These are phyloP conservation scores for Hylyphantes graminicola DNA, from an alignment of 1,140 invertebrate genomes.

Conservation along the genomic window DNA sequence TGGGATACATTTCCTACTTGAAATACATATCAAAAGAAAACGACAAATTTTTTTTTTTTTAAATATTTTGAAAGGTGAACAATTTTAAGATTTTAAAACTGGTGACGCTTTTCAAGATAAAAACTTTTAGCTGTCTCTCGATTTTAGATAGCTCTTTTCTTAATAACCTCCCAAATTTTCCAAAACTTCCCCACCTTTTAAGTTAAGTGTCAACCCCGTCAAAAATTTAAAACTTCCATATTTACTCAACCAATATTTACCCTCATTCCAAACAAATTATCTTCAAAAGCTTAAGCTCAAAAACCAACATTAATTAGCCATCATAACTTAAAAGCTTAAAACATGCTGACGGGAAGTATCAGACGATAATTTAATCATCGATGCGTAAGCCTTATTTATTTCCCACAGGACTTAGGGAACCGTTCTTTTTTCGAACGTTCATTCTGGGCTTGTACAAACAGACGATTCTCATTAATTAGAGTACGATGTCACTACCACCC, in stretches of 20 bases:
- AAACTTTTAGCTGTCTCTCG: too few species aligned
- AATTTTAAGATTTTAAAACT: too few species aligned
- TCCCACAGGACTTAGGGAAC: slow-evolving; percentile 2
- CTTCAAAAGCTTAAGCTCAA: not conserved
- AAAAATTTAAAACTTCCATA: too few species aligned
- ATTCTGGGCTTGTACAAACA: slow-evolving; percentile 15
- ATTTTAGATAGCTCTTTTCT: too few species aligned
- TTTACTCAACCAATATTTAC: not conserved
- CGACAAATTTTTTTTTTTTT: too few species aligned
- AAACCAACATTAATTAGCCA: not conserved
- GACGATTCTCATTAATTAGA: slow-evolving; percentile 24
- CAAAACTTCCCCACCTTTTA: too few species aligned
- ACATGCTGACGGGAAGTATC: slow-evolving; percentile 1
- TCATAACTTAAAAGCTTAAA: slow-evolving; percentile 18
- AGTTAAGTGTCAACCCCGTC: too few species aligned
- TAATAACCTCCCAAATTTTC: too few species aligned
- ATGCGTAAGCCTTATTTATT: slow-evolving; percentile 12
- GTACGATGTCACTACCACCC: slow-evolving; percentile 1
- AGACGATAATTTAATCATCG: slow-evolving; percentile 18
- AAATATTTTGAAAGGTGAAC: too few species aligned
- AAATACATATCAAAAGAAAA: too few species aligned
- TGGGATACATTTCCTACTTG: too few species aligned
- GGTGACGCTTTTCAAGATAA: too few species aligned
- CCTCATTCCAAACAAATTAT: not conserved
- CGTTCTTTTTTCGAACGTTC: slow-evolving; percentile 1